Conservation (phyloP, 2,113 vertebrate genomes). For the Spilogale gracilis region DNA sequence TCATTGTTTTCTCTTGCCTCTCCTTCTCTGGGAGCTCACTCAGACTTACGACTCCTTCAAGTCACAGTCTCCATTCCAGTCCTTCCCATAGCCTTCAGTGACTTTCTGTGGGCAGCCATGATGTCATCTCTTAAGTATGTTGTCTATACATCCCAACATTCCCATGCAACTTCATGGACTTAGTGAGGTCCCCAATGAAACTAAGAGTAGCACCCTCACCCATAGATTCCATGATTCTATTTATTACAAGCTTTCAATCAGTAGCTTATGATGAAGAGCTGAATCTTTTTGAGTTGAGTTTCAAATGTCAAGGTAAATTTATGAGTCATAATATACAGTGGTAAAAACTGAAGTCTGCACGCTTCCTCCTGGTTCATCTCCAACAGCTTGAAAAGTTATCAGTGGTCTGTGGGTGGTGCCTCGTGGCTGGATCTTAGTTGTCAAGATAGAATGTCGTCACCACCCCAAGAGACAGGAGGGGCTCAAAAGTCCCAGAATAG, state of each 20-base stretch:
- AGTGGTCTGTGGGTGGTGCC: slow-evolving; percentile 35
- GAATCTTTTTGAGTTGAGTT: not conserved
- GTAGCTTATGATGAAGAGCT: not conserved
- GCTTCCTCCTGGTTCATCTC: not conserved
- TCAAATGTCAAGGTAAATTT: not conserved
- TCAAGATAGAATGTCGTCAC: slow-evolving; percentile 66
- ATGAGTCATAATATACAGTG: not conserved
- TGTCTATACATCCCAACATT: not conserved
- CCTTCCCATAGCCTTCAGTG: not conserved
- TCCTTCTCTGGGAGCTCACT: not conserved
- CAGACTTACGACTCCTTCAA: not conserved
- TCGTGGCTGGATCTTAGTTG: slow-evolving; percentile 41
- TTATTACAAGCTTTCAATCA: not conserved
- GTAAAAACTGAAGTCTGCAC: not conserved
- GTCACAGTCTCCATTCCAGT: not conserved
- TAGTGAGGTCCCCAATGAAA: not conserved
- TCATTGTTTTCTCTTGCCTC: not conserved
- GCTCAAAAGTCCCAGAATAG: not conserved
- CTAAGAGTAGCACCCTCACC: rapidly evolving
- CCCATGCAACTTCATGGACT: not conserved
- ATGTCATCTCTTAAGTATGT: not conserved
- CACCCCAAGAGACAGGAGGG: not conserved
- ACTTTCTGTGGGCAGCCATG: not conserved
- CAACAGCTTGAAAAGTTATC: not conserved
- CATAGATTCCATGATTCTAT: not conserved